Percentiles rank a stretch among this genome's conserved stretches.
Evolutionary conservation across 2,888 invertebrate genomes (phyloP).

Genomic region (Gortyna flavago): DNA sequence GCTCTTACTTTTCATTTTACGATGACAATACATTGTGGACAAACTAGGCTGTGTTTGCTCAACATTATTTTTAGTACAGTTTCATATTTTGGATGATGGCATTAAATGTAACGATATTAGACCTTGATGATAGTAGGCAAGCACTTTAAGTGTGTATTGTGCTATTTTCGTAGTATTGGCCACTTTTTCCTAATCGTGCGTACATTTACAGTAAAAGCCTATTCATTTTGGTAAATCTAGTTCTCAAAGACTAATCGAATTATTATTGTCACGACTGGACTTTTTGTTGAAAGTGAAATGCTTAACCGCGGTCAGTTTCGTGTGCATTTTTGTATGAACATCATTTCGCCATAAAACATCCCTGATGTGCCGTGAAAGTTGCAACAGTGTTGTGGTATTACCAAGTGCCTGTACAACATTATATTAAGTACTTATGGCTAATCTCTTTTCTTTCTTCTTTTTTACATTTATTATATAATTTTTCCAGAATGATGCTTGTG

Average conservation of each 20-base stretch:
- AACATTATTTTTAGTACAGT: constrained; percentile 35
- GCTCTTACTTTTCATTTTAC: constrained; percentile 26
- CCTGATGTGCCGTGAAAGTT: constrained; percentile 59
- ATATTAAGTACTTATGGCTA: constrained; percentile 49
- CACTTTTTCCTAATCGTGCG: constrained; percentile 27
- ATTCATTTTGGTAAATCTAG: constrained; percentile 42
- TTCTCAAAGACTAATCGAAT: constrained; percentile 60
- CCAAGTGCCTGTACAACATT: constrained; percentile 42
- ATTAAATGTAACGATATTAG: constrained; percentile 32
- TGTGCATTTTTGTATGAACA: constrained; percentile 45
- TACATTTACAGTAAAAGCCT: constrained; percentile 38
- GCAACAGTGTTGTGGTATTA: constrained; percentile 36
- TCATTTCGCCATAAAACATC: constrained; percentile 51
- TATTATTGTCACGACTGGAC: constrained; percentile 55
- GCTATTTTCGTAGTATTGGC: constrained; percentile 10
- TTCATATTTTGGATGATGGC: constrained; percentile 16
- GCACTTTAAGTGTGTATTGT: constrained; percentile 6
- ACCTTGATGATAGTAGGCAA: constrained; percentile 42
- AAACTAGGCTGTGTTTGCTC: constrained; percentile 8
- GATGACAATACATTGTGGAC: constrained; percentile 10
- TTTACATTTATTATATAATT: constrained; percentile 45
- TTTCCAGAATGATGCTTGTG: constrained; percentile 41
- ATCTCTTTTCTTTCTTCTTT: constrained; percentile 43
- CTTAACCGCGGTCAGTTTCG: constrained; percentile 47
- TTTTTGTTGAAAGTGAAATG: constrained; percentile 68